Percentiles rank a stretch among this genome's conserved stretches.
These are phyloP conservation scores for Passer domesticus DNA, from an alignment of 2,113 vertebrate species.

Conservation along the genomic window DNA sequence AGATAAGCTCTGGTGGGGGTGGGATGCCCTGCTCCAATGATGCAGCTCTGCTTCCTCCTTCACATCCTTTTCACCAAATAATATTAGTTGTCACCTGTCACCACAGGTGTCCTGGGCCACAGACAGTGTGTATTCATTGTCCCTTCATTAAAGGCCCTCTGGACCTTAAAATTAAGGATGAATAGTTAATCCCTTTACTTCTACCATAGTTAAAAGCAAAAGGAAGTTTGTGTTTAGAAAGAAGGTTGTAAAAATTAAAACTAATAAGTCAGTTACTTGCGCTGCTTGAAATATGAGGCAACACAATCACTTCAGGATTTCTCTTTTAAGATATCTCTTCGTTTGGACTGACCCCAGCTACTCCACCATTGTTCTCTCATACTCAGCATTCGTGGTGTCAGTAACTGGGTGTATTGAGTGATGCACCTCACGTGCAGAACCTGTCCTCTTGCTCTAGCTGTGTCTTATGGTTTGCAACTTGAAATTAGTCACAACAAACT, in stretches of 20 bases:
- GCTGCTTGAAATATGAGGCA: neutral
- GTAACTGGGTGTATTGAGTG: neutral
- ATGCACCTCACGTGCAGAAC: neutral
- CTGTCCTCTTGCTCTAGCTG: neutral
- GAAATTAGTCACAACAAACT: neutral
- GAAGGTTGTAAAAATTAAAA: neutral
- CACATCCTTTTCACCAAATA: neutral
- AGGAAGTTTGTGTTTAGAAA: neutral
- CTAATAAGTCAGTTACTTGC: accelerated
- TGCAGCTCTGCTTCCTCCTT: neutral
- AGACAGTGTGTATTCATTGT: neutral
- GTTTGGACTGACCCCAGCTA: neutral
- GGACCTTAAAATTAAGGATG: neutral
- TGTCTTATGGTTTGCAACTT: neutral
- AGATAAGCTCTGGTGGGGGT: neutral
- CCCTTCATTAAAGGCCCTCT: neutral
- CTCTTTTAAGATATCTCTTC: neutral
- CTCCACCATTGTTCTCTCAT: neutral
- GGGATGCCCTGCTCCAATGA: neutral
- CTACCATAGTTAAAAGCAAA: neutral
- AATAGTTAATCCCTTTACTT: neutral
- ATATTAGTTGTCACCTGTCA: neutral
- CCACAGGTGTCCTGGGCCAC: neutral
- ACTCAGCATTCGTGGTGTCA: neutral
- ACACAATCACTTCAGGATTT: neutral